Percentiles rank a stretch among this genome's conserved stretches.
Conservation (phyloP, 1,140 invertebrate genomes). For the Idris sp. region DNA sequence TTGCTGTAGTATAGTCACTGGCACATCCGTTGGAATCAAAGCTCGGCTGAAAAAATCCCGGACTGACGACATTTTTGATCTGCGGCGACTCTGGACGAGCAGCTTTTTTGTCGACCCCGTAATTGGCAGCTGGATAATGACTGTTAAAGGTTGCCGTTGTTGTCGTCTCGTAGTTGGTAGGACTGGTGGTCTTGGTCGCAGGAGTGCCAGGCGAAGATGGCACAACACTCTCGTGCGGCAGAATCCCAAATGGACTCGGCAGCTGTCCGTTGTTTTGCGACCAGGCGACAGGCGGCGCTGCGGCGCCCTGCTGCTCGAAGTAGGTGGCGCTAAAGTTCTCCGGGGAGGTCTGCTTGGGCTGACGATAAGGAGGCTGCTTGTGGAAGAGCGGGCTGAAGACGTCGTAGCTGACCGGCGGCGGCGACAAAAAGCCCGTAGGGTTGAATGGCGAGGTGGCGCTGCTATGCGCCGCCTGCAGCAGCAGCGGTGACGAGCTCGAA, state of each 20-base stretch:
- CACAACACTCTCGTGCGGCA: constrained; percentile 87
- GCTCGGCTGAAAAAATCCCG: constrained; percentile 77
- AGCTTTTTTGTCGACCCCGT: no score
- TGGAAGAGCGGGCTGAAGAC: constrained; percentile 86
- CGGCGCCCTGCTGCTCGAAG: constrained; percentile 81
- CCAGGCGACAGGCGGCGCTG: constrained; percentile 80
- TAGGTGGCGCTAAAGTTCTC: constrained; percentile 81
- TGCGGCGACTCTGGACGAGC: no score
- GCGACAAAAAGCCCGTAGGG: constrained; percentile 84
- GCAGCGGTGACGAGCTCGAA: constrained; percentile 80
- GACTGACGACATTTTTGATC: constrained; percentile 81
- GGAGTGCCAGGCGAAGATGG: constrained; percentile 82
- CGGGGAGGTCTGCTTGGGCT: constrained; percentile 79
- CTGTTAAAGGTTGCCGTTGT: no score
- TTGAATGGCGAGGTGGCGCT: constrained; percentile 83
- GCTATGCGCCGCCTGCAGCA: constrained; percentile 82
- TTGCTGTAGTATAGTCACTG: constrained; percentile 65
- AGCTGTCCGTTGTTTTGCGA: constrained; percentile 81
- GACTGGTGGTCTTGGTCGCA: constrained; percentile 77
- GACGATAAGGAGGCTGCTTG: constrained; percentile 81
- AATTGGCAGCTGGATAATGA: no score
- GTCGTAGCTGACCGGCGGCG: constrained; percentile 84
- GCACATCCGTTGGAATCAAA: constrained; percentile 73
- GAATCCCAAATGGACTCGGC: constrained; percentile 85
- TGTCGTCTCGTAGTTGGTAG: constrained; percentile 82